Percentiles rank a stretch among this genome's conserved stretches.
Evolutionary conservation across 2,797 vertebrate species (phyloP).

Genomic region (Syngnathus rostellatus): DNA sequence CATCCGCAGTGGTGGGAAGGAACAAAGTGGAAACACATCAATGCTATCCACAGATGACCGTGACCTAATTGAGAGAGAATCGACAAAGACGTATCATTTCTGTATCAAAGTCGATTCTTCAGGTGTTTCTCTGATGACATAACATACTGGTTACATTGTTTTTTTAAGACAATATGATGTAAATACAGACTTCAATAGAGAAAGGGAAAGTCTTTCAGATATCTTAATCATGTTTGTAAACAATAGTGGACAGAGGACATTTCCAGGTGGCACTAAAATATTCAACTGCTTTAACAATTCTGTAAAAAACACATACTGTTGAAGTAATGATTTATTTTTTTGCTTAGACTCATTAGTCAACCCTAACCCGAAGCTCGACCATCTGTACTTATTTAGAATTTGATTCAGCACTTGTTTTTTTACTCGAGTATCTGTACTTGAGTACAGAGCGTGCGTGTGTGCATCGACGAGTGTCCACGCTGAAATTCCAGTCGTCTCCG

Average conservation of each 20-base stretch:
- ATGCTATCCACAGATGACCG: not conserved
- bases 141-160: too few relatives aligned
- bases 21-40: not conserved
- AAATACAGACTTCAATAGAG: not conserved
- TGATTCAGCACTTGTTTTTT: not conserved
- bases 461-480: not conserved
- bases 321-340: too few relatives aligned
- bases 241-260: not conserved
- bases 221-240: not conserved
- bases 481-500: slow-evolving; percentile 19
- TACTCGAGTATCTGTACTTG: not conserved
- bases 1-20: not conserved
- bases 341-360: too few relatives aligned
- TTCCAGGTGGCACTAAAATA: too few relatives aligned
- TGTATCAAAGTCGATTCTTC: too few relatives aligned
- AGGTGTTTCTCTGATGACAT: not conserved
- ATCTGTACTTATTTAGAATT: too few relatives aligned
- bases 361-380: too few relatives aligned
- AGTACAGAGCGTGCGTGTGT: not conserved
- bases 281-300: too few relatives aligned
- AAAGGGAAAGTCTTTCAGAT: not conserved
- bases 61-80: too few relatives aligned
- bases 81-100: too few relatives aligned
- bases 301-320: too few relatives aligned
- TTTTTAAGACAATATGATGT: not conserved